A percentile compares a stretch with the other conserved stretches of the same genome.
Conservation (phyloP, 2,888 invertebrate genomes). For the Cabera pusaria region DNA sequence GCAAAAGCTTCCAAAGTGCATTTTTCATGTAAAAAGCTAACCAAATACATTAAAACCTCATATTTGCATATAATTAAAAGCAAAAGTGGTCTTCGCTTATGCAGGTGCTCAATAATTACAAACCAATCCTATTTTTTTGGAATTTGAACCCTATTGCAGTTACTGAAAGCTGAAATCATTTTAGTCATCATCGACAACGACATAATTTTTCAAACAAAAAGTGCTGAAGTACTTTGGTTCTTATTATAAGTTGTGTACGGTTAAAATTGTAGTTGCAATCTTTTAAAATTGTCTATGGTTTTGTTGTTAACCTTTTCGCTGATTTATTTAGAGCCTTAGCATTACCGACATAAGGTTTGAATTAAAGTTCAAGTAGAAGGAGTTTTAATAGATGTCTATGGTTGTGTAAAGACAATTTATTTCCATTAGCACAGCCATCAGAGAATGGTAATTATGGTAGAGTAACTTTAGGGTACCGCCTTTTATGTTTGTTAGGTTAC, state of each 20-base stretch:
- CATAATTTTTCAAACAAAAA: too few species aligned
- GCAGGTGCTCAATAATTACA: slow-evolving; percentile 22
- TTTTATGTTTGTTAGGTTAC: too few species aligned
- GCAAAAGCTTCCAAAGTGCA: slow-evolving; percentile 21
- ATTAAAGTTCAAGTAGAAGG: background rate
- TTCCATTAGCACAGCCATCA: slow-evolving; percentile 53
- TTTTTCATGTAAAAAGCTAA: slow-evolving; percentile 16
- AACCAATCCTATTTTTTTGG: slow-evolving; percentile 1
- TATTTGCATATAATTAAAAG: slow-evolving; percentile 26
- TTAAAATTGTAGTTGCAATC: too few species aligned
- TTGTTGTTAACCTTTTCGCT: too few species aligned
- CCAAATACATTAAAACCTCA: slow-evolving; percentile 21
- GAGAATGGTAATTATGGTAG: slow-evolving; percentile 32
- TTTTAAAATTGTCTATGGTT: too few species aligned
- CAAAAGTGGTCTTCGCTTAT: slow-evolving; percentile 12
- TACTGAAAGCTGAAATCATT: slow-evolving; percentile 1
- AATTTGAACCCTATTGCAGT: slow-evolving; percentile 8
- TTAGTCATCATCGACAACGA: too few species aligned
- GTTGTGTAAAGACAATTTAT: slow-evolving; percentile 54
- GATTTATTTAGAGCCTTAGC: too few species aligned
- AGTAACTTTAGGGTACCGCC: slow-evolving; percentile 16
- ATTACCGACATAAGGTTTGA: slow-evolving; percentile 1
- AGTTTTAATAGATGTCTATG: background rate
- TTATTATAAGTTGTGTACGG: too few species aligned
- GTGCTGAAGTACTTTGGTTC: too few species aligned